Conservation (phyloP, 2,113 vertebrate species). For the Calyptommatus sinebrachiatus region DNA sequence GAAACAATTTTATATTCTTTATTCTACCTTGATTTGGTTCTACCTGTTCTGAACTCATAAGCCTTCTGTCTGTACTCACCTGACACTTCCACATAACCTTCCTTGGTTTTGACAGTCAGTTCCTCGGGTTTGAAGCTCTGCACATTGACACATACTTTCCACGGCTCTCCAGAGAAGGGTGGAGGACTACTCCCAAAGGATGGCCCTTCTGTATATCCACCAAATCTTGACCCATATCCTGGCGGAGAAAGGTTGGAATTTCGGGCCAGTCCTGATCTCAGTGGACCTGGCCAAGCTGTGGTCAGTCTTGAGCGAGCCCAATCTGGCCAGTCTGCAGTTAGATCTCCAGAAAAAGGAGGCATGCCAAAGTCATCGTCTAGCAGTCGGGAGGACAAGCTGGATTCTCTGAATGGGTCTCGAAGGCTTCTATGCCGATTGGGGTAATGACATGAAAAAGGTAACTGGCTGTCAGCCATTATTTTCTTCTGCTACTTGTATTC, state of each 20-base stretch:
- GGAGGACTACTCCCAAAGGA: constrained; percentile 71
- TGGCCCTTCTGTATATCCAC: constrained; percentile 69
- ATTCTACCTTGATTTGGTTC: background rate
- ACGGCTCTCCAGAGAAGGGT: constrained; percentile 83
- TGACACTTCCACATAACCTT: constrained; percentile 95
- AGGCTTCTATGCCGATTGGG: constrained; percentile 79
- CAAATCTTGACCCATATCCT: constrained; percentile 76
- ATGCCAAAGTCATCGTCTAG: constrained; percentile 94
- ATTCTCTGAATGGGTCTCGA: constrained; percentile 89
- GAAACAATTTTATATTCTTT: background rate
- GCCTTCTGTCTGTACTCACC: constrained; percentile 74
- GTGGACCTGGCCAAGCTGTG: constrained; percentile 79
- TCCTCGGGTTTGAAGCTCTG: constrained; percentile 95
- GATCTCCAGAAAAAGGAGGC: constrained; percentile 85
- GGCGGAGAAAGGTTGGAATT: constrained; percentile 70
- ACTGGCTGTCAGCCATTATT: constrained; percentile 90
- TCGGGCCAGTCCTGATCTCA: constrained; percentile 80
- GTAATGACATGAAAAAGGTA: constrained; percentile 78
- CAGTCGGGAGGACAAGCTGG: constrained; percentile 82
- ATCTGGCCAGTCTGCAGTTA: constrained; percentile 90
- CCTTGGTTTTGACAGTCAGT: constrained; percentile 90
- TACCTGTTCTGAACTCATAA: background rate
- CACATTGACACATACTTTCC: constrained; percentile 98
- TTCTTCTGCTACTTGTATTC: background rate
- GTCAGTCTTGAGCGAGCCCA: constrained; percentile 93